Evolutionary conservation across 35 echinoderm and acorn worm species (phyloP).

Genomic region (Ophioderma brevispina): DNA sequence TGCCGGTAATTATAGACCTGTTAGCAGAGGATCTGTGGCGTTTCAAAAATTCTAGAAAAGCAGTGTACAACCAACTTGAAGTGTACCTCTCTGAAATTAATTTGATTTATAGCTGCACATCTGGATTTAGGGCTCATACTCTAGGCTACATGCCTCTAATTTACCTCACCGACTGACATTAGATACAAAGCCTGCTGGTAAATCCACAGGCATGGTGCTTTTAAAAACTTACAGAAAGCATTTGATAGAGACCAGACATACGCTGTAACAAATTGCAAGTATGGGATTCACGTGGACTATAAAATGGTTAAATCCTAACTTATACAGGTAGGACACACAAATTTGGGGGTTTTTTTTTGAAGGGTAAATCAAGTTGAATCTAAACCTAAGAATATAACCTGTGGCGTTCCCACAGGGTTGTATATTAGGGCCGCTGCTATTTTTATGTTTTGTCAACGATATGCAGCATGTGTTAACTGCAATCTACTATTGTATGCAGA

Average conservation of each 20-base stretch:
- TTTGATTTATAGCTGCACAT: neutral
- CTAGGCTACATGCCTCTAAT: neutral
- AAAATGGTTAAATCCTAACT: neutral
- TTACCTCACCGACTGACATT: neutral
- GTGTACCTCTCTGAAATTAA: neutral
- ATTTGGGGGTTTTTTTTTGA: too few relatives aligned
- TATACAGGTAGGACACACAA: neutral
- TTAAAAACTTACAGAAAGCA: neutral
- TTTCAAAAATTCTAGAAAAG: neutral
- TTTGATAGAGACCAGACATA: neutral
- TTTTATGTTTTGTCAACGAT: neutral
- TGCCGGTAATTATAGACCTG: neutral
- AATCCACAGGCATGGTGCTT: too few relatives aligned
- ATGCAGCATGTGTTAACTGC: neutral
- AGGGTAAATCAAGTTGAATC: neutral
- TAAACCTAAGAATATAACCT: neutral
- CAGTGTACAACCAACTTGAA: too few relatives aligned
- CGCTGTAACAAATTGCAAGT: neutral
- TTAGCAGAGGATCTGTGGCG: neutral
- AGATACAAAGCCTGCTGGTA: neutral
- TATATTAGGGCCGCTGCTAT: neutral
- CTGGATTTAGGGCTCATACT: neutral
- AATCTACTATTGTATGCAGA: neutral
- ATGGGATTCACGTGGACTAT: neutral
- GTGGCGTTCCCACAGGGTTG: neutral